Evolutionary conservation across 2,797 vertebrate species (phyloP), one percentile per base, ranked within the genome.

Genomic region (Peromyscus attwateri): DNA sequence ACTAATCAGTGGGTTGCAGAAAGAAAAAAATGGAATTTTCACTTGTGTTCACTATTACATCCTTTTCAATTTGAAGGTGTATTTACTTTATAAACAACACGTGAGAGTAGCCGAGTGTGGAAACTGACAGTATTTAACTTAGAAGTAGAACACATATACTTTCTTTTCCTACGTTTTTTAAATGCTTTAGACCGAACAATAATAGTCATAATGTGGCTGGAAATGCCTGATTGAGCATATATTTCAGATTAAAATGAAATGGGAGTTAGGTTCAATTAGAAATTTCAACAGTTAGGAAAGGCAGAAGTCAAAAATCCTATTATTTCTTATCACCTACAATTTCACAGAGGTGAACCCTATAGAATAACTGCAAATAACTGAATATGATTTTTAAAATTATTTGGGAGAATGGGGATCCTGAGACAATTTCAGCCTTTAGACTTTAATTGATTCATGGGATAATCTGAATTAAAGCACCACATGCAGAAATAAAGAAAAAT

Each of bases 11-110:
- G n/a, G 12, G 2, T 49, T 77, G 43, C 90, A 87, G 66, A 68
- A 80, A 95, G 55, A 87, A 19, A 66, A 66, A 81, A 9, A n/a
- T 66, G 29, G 34, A 8, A 57, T 37, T 87, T 94, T 76, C 25
- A 34, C 57, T 94, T 95, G 71, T 77, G 90, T 62, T 95, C 25
- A n/a, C 73, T 64, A 1, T 27, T 60, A 57, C 0, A 11, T 55
- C 87, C 55, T 88, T 91, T 89, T 96, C 71, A 89, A 62, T 95
- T 92, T 92, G 49, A 92, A 96, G 79, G 75, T 73, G 52, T 40
- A 11, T 87, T 96, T 97, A 31, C 19, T 94, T 49, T 90, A 31
- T 90, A 82, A 93, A 11, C 25, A 92, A 89, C 83, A 40, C 16
- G 76, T 1, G 31, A 90, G 55, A 37, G 34, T 49, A 88, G 60